These are phyloP conservation scores for Stenurella melanura DNA, from an alignment of 2,888 invertebrate species.

Conservation along the genomic window DNA sequence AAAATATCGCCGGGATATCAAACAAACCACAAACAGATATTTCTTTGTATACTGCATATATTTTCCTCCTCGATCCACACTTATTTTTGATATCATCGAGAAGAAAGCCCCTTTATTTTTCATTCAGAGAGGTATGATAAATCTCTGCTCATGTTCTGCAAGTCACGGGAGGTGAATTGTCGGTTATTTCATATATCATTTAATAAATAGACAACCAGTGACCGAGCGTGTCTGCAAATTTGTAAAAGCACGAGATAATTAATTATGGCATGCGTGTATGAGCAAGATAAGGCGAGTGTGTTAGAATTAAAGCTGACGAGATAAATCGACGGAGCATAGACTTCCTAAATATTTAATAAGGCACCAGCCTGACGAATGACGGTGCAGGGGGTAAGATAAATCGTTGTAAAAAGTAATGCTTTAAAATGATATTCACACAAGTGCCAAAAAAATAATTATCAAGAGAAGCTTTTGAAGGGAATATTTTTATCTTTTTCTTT, in stretches of 20 bases:
- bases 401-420: constrained; percentile 28
- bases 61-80: background rate
- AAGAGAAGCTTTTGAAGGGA: too few species aligned
- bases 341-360: constrained; percentile 49
- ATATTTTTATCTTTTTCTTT: too few species aligned
- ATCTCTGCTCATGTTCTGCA: constrained; percentile 10
- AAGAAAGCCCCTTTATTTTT: constrained; percentile 1
- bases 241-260: constrained; percentile 24
- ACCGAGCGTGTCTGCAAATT: background rate
- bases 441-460: too few species aligned
- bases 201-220: constrained; percentile 26
- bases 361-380: constrained; percentile 43
- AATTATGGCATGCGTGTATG: constrained; percentile 35
- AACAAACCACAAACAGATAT: too few species aligned
- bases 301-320: constrained; percentile 41
- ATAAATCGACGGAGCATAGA: constrained; percentile 43
- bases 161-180: constrained; percentile 21
- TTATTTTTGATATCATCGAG: background rate
- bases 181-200: constrained; percentile 14
- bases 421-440: constrained; percentile 4
- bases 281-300: constrained; percentile 29
- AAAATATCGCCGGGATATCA: too few species aligned
- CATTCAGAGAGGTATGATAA: constrained; percentile 22
- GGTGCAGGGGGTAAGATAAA: constrained; percentile 38
- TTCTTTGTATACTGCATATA: too few species aligned